phyloP scores from a whole-genome alignment of 2,113 vertebrate genomes.

The Falco punctatus region DNA sequence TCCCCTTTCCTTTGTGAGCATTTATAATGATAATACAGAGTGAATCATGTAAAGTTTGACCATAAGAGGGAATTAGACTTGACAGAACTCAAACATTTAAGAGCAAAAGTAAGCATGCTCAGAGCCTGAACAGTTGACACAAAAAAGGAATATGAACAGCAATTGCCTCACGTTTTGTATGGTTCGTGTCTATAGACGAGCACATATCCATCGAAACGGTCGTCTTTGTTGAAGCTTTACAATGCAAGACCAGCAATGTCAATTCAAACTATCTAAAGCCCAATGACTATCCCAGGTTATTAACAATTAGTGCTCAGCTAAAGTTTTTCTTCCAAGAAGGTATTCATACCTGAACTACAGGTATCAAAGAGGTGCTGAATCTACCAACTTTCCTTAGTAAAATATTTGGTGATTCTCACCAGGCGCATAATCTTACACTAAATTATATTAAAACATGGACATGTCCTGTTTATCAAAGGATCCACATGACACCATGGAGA shows the following conservation, averaged over 20 bases:
- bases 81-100: not conserved
- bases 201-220: not conserved
- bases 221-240: not conserved
- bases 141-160: not conserved
- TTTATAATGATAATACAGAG: not conserved
- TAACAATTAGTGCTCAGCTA: not conserved
- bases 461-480: not conserved
- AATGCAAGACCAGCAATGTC: not conserved
- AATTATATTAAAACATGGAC: not conserved
- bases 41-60: not conserved
- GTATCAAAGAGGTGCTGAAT: not conserved
- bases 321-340: not conserved
- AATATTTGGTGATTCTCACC: not conserved
- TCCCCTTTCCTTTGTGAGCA: not conserved
- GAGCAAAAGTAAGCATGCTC: not conserved
- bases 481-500: not conserved
- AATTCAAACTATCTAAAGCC: not conserved
- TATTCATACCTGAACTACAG: not conserved
- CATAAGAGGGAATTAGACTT: not conserved
- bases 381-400: not conserved
- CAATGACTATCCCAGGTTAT: not conserved
- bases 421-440: not conserved
- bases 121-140: not conserved
- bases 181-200: not conserved
- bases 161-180: not conserved